A percentile compares a stretch with the other conserved stretches of the same genome.
Evolutionary conservation across 2,888 invertebrate genomes (phyloP).

Genomic region (Cantharis rustica): DNA sequence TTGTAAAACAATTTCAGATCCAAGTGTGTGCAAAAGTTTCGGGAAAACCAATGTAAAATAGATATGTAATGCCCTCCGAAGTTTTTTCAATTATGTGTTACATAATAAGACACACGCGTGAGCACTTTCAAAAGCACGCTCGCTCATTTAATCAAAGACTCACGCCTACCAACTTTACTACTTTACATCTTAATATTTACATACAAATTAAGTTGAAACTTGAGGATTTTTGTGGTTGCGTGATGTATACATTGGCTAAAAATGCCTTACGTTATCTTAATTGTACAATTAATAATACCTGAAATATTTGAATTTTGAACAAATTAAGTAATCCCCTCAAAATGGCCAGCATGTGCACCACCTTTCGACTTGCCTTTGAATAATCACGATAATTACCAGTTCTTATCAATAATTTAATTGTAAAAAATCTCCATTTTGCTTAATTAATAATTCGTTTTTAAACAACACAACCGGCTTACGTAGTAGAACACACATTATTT

Average conservation of each 20-base stretch:
- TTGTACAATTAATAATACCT: background rate
- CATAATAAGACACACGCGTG: background rate
- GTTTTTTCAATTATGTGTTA: background rate
- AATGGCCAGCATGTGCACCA: background rate
- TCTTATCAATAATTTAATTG: background rate
- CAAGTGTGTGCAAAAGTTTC: background rate
- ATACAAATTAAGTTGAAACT: background rate
- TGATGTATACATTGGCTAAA: background rate
- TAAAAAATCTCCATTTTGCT: background rate
- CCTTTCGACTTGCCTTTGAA: background rate
- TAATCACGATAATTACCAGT: background rate
- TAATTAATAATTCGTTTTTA: background rate
- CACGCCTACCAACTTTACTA: background rate
- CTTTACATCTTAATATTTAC: background rate
- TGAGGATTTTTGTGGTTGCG: slow-evolving; percentile 1
- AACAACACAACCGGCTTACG: background rate
- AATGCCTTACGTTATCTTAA: background rate
- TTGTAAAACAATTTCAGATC: background rate
- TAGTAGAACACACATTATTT: background rate
- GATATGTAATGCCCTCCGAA: background rate
- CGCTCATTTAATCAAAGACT: background rate
- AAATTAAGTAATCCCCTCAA: background rate
- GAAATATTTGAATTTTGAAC: background rate
- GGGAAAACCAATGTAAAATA: background rate
- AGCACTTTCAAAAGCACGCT: background rate